Conservation (phyloP, 2,113 vertebrate genomes). For the Terrapene triunguis region DNA sequence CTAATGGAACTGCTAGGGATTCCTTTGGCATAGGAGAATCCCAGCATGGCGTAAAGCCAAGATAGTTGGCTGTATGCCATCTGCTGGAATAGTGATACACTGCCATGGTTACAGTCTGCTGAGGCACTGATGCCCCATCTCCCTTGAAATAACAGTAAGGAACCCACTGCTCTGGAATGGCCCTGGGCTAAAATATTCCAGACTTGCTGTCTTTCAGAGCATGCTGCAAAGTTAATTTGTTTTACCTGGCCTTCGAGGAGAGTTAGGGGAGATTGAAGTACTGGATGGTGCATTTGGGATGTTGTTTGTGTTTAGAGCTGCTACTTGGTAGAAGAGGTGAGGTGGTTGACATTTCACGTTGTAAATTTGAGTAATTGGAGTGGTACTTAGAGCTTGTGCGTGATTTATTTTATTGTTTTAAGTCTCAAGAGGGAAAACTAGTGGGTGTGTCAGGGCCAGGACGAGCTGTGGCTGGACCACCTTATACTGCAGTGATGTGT, state of each 20-base stretch:
- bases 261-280: background rate
- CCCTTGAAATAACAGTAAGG: accelerated
- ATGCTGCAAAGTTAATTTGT: background rate
- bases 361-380: background rate
- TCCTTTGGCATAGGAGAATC: background rate
- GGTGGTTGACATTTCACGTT: background rate
- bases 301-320: background rate
- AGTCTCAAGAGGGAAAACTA: background rate
- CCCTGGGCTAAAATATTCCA: background rate
- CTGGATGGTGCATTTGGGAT: background rate
- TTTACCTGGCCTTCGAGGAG: background rate
- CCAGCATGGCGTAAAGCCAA: background rate
- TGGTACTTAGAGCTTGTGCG: background rate
- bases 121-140: accelerated
- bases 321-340: background rate
- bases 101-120: background rate
- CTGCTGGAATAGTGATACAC: background rate
- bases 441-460: background rate
- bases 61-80: background rate
- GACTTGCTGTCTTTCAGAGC: background rate
- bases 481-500: background rate
- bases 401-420: background rate
- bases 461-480: background rate
- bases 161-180: background rate
- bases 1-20: background rate